A percentile compares a stretch with the other conserved stretches of the same genome.
These are phyloP conservation scores for Autographa pulchrina DNA, from an alignment of 2,888 invertebrate genomes.

Conservation along the genomic window DNA sequence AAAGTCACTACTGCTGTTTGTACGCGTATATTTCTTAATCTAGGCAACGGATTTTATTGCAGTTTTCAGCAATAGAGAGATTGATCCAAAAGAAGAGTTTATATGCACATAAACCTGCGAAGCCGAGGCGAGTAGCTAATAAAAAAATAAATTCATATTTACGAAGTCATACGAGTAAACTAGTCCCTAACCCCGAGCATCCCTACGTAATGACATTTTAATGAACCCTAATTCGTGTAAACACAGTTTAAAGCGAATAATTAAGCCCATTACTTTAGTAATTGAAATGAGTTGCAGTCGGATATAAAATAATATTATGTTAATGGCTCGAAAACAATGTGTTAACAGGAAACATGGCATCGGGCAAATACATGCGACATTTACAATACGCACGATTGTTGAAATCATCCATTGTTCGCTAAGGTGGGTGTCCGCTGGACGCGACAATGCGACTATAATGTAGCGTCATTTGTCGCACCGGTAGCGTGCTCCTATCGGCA, in stretches of 20 bases:
- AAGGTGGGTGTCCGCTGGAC: slow-evolving; percentile 37
- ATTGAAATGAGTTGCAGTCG: slow-evolving; percentile 32
- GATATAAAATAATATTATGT: slow-evolving; percentile 49
- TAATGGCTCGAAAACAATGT: slow-evolving; percentile 53
- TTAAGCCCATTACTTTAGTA: slow-evolving; percentile 1
- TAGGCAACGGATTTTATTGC: too few species aligned
- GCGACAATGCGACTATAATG: slow-evolving; percentile 36
- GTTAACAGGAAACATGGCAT: slow-evolving; percentile 52
- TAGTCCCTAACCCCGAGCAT: neutral
- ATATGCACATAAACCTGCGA: too few species aligned
- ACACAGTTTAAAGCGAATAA: neutral
- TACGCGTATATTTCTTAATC: too few species aligned
- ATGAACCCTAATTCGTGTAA: neutral
- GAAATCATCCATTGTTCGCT: slow-evolving; percentile 55
- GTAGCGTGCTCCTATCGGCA: slow-evolving; percentile 34
- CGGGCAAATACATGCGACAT: slow-evolving; percentile 40
- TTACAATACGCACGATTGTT: slow-evolving; percentile 48
- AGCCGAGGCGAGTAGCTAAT: too few species aligned
- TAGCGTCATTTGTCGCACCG: slow-evolving; percentile 36
- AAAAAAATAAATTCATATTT: too few species aligned
- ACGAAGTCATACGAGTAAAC: too few species aligned
- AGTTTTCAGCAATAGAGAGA: too few species aligned
- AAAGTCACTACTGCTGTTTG: too few species aligned
- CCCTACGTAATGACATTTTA: neutral
- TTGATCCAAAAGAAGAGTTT: too few species aligned